A percentile compares a stretch with the other conserved stretches of the same genome.
phyloP scores from a whole-genome alignment of 2,797 vertebrate genomes.

The Poeciliopsis presidionis region DNA sequence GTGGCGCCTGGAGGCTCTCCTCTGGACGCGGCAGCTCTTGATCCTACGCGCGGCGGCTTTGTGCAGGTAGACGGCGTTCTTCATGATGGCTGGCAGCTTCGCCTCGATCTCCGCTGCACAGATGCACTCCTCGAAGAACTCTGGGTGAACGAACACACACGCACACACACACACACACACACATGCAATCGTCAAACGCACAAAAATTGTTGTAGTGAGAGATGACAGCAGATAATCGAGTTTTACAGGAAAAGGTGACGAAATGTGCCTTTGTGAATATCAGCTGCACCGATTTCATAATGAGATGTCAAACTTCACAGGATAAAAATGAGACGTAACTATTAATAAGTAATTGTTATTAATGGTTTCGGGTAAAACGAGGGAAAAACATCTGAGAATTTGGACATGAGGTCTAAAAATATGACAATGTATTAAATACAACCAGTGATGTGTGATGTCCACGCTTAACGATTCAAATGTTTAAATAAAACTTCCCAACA shows the following conservation, averaged over 20 bases:
- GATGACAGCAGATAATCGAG: background rate
- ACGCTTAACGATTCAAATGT: background rate
- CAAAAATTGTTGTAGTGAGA: background rate
- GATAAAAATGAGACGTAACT: background rate
- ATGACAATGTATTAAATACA: background rate
- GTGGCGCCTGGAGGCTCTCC: conserved; percentile 83
- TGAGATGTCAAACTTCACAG: background rate
- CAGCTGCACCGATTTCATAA: background rate
- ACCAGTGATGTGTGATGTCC: background rate
- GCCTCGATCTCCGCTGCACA: conserved; percentile 93
- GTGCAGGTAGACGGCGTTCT: conserved; percentile 96
- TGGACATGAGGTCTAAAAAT: background rate
- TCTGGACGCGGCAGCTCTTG: conserved; percentile 94
- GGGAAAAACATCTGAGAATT: background rate
- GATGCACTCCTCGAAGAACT: conserved; percentile 98
- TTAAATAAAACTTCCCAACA: background rate
- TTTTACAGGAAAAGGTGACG: background rate
- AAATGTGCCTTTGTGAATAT: background rate
- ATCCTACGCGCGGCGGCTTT: conserved; percentile 93
- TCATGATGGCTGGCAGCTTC: conserved; percentile 97
- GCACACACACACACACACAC: background rate
- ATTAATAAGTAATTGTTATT: too few relatives aligned
- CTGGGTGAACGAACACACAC: conserved; percentile 64
- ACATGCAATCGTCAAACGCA: background rate
- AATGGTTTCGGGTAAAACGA: background rate